These are phyloP conservation scores for Dolichopus griseipennis DNA, from an alignment of 2,888 invertebrate genomes.

Conservation along the genomic window DNA sequence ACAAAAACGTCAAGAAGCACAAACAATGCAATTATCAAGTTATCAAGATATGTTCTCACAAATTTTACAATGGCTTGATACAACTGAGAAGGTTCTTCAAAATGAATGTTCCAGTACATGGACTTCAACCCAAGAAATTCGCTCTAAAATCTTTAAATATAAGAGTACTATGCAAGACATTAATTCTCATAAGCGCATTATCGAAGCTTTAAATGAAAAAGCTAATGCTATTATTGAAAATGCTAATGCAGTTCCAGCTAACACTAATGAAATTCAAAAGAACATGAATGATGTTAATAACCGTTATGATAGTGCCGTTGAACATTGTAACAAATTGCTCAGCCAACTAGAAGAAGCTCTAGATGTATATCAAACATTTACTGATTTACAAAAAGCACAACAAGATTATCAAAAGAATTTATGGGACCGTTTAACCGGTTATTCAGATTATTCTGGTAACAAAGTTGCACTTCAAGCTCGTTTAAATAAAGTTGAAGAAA, in stretches of 20 bases:
- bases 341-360: constrained; percentile 64
- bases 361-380: constrained; percentile 78
- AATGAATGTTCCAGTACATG: constrained; percentile 61
- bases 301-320: constrained; percentile 64
- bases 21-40: constrained; percentile 71
- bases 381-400: constrained; percentile 74
- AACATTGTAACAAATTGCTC: constrained; percentile 58
- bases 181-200: constrained; percentile 76
- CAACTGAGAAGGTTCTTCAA: constrained; percentile 69
- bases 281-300: constrained; percentile 64
- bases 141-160: constrained; percentile 73
- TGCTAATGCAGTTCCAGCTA: constrained; percentile 42
- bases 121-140: constrained; percentile 74
- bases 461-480: constrained; percentile 75
- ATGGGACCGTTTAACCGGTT: constrained; percentile 75
- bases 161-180: constrained; percentile 86
- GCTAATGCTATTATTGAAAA: constrained; percentile 60
- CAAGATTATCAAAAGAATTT: constrained; percentile 85
- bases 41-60: constrained; percentile 81
- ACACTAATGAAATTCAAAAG: constrained; percentile 51
- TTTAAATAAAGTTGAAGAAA: constrained; percentile 67
- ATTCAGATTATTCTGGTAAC: constrained; percentile 80
- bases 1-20: constrained; percentile 76
- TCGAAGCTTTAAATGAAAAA: constrained; percentile 85
- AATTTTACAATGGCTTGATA: constrained; percentile 75